phyloP scores from a whole-genome alignment of 1,140 invertebrate genomes.

The Paraescarpia echinospica region DNA sequence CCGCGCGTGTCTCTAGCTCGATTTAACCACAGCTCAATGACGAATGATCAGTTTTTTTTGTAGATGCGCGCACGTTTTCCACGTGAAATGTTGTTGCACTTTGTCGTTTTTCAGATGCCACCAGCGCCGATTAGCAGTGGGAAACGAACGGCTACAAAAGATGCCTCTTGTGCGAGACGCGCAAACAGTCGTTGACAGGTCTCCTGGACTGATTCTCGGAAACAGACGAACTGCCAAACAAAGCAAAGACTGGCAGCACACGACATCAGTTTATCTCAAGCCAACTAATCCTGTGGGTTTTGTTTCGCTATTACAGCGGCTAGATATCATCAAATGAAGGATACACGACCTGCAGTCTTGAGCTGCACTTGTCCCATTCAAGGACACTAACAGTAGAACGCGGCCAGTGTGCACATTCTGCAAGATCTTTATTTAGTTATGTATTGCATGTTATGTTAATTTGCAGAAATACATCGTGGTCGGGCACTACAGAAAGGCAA shows the following conservation, averaged over 20 bases:
- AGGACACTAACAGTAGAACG: neutral
- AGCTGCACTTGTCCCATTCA: neutral
- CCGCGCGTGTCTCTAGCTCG: neutral
- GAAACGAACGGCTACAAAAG: neutral
- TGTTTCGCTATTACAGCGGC: neutral
- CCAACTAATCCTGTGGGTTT: neutral
- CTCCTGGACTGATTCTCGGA: neutral
- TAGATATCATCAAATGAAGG: neutral
- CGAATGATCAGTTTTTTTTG: neutral
- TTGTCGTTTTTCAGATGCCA: neutral
- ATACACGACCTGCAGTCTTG: neutral
- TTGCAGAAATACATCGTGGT: too few species aligned
- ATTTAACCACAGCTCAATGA: neutral
- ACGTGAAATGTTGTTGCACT: neutral
- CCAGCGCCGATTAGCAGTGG: neutral
- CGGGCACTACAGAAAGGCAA: too few species aligned
- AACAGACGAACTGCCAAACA: neutral
- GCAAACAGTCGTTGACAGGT: neutral
- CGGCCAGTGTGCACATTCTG: neutral
- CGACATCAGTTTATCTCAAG: neutral
- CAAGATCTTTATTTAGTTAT: too few species aligned
- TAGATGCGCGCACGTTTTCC: neutral
- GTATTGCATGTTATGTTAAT: too few species aligned
- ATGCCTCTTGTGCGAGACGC: neutral
- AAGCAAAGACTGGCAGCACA: neutral